Evolutionary conservation across 2,888 invertebrate species (phyloP).

Genomic region (Metacarcinus magister): DNA sequence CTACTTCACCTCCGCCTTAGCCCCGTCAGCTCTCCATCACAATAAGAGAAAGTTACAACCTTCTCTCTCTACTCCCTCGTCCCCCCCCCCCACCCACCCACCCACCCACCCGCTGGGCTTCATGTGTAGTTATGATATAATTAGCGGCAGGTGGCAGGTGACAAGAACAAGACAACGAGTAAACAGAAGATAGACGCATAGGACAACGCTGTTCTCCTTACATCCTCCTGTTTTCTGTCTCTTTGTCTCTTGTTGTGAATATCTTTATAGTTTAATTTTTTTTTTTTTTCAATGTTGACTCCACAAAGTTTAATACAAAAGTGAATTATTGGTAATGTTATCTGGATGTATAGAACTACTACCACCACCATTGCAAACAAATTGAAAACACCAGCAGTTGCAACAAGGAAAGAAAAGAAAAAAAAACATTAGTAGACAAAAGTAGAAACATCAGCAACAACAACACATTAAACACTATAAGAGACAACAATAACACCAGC

Average conservation of each 20-base stretch:
- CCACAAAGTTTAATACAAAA: too few relatives aligned
- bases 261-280: background rate
- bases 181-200: background rate
- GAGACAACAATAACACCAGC: too few relatives aligned
- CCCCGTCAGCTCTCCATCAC: background rate
- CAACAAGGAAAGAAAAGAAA: too few relatives aligned
- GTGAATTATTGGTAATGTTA: too few relatives aligned
- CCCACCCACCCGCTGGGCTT: background rate
- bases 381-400: too few relatives aligned
- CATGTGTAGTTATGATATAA: constrained; percentile 18
- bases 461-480: background rate
- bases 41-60: background rate
- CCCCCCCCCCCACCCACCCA: background rate
- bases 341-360: too few relatives aligned
- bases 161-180: background rate
- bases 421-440: background rate
- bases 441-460: background rate
- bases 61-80: background rate
- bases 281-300: background rate
- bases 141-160: constrained; percentile 31
- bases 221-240: background rate
- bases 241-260: background rate
- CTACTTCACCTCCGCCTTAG: background rate
- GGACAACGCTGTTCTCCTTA: background rate
- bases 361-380: too few relatives aligned